phyloP scores from a whole-genome alignment of 1,140 invertebrate genomes.

The Holotrichia oblita region DNA sequence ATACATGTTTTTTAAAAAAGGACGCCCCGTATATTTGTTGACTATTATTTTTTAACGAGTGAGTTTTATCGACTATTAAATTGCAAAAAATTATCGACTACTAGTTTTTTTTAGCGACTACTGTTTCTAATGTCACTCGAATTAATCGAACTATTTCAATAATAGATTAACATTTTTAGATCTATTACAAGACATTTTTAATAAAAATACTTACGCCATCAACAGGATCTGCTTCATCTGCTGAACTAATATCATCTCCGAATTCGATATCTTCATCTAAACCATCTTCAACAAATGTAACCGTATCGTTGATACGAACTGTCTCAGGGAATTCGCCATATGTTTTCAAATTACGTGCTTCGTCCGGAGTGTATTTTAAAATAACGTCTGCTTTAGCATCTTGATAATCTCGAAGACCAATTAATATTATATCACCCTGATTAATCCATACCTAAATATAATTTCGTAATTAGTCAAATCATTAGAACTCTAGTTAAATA shows the following conservation, averaged over 20 bases:
- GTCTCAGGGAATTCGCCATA: slow-evolving; percentile 99
- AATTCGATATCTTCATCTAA: slow-evolving; percentile 96
- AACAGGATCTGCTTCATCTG: slow-evolving; percentile 84
- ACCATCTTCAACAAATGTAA: slow-evolving; percentile 92
- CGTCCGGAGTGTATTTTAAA: slow-evolving; percentile 98
- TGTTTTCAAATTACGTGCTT: slow-evolving; percentile 98
- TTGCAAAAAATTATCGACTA: no score
- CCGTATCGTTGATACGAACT: slow-evolving; percentile 93
- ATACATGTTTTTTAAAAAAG: no score
- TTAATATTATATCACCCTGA: slow-evolving; percentile 97
- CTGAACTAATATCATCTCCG: slow-evolving; percentile 89
- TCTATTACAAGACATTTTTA: no score
- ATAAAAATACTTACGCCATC: slow-evolving; percentile 67
- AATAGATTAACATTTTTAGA: no score
- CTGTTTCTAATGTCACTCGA: no score
- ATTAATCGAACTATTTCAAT: no score
- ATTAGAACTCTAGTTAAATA: no score
- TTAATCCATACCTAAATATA: slow-evolving; percentile 91
- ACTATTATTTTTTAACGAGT: no score
- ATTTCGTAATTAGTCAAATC: not conserved
- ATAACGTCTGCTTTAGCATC: slow-evolving; percentile 99
- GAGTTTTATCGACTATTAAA: no score
- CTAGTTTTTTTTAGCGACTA: no score
- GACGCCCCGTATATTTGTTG: no score
- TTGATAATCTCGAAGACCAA: slow-evolving; percentile 97